Evolutionary conservation across 2,797 vertebrate species (phyloP), one percentile per base, ranked within the genome.

Genomic region (Notolabrus celidotus): DNA sequence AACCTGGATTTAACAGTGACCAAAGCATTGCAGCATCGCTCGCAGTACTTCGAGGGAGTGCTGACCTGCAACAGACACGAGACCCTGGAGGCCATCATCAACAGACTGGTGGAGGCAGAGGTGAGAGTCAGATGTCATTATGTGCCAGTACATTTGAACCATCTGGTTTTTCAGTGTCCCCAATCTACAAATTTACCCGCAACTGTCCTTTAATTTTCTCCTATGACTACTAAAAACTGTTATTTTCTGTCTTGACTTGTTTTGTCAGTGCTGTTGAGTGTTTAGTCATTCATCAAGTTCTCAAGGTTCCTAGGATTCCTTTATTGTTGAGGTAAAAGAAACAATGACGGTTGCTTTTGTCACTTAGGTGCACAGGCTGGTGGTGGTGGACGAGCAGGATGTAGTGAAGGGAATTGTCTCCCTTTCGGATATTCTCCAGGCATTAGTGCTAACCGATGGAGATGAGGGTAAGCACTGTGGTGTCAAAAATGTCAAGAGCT

Each of bases 1-100:
- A 99, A 99, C 91, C 90, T 99, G 92, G 98, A 99, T 0, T 87
- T 99, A 78, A 98, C 97, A 0, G 97, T 99, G 89, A 99, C 98
- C 3, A 97, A 97, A 93, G 97, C 97, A 2, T 85, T 99, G 66
- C 94, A 96, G 87, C 98, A 99, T 79, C 96, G 97, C 72, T 99
- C 98, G 1, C 98, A 99, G 88, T 96, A 97, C 90, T 99, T 99
- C 56, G 98, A 99, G 91, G 97, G 97, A 1, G 97, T 99, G 38
- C 94, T 99, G 74, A 99, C 97, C 61, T 99, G 98, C 77, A 89
- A 96, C 90, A 93, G 94, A 23, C 93, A 94, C 0, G 98, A 99
- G 77, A 97, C 95, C 4, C 91, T 99, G 80, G 96, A 99, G 84
- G 93, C 96, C 71, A 98, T 99, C 79, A 97, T 99, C 91, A 97